Percentiles rank a stretch among this genome's conserved stretches.
These are phyloP conservation scores for Sebastes cheni DNA, from an alignment of 2,797 vertebrate genomes.

Conservation along the genomic window DNA sequence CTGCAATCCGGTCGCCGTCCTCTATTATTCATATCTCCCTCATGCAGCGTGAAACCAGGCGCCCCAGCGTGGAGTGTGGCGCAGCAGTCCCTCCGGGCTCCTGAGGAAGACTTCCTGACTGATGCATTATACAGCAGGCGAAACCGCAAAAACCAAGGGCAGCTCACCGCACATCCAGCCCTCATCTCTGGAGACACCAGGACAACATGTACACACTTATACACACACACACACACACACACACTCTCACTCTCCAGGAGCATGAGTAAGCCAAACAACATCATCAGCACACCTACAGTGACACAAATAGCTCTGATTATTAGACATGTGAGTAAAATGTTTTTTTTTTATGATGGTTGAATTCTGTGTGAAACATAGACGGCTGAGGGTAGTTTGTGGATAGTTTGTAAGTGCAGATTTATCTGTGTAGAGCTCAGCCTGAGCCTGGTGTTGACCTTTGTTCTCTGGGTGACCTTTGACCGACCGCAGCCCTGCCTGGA, in stretches of 20 bases:
- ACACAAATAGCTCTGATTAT: not conserved
- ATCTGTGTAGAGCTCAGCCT: not conserved
- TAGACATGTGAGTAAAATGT: not conserved
- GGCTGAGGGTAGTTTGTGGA: not conserved
- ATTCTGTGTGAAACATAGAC: not conserved
- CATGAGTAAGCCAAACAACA: not conserved
- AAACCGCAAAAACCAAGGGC: slow-evolving; percentile 57
- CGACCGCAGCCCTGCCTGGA: slow-evolving; percentile 33
- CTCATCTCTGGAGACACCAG: slow-evolving; percentile 40
- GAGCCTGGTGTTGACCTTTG: slow-evolving; percentile 50
- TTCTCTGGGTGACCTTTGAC: slow-evolving; percentile 56
- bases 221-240: not conserved
- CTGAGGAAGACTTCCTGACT: slow-evolving; percentile 64
- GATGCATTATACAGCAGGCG: slow-evolving; percentile 76
- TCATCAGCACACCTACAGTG: not conserved
- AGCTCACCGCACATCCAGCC: slow-evolving; percentile 44
- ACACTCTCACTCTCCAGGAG: not conserved
- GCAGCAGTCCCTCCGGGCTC: slow-evolving; percentile 51
- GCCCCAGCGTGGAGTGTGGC: slow-evolving; percentile 31
- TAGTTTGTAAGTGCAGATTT: slow-evolving; percentile 5
- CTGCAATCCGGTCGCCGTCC: slow-evolving; percentile 33
- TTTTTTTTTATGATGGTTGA: not conserved
- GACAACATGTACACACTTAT: slow-evolving; percentile 15
- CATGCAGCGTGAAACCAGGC: slow-evolving; percentile 57
- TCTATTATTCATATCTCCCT: slow-evolving; percentile 70